These are phyloP conservation scores for Pangasius djambal DNA, from an alignment of 2,797 vertebrate genomes.

Conservation along the genomic window DNA sequence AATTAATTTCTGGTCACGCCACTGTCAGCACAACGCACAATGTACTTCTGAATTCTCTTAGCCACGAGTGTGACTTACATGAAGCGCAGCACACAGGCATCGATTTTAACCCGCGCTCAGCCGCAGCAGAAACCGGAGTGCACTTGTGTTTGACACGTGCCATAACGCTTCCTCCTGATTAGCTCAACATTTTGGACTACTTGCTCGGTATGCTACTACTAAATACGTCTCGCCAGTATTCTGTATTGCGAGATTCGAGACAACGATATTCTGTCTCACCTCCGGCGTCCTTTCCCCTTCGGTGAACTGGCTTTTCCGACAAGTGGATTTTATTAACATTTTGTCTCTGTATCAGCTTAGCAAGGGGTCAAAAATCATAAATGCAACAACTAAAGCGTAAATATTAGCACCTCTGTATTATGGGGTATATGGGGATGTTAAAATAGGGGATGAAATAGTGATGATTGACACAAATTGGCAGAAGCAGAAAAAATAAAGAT, in stretches of 20 bases:
- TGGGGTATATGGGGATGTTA: not conserved
- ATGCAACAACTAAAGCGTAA: not conserved
- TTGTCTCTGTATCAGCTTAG: not conserved
- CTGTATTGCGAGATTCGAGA: no score
- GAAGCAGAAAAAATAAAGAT: not conserved
- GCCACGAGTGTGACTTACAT: not conserved
- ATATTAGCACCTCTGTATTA: not conserved
- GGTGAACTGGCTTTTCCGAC: not conserved
- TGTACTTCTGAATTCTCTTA: not conserved
- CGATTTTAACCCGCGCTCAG: not conserved
- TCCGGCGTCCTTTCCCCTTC: not conserved
- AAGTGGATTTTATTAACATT: not conserved
- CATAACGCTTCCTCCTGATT: not conserved
- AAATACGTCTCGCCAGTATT: not conserved
- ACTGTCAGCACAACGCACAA: not conserved
- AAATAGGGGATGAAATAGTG: not conserved
- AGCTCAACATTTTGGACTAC: not conserved
- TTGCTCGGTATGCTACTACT: not conserved
- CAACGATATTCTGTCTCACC: not conserved
- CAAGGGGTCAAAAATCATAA: constrained; percentile 1
- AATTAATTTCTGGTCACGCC: not conserved
- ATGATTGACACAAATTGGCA: not conserved
- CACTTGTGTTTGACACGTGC: not conserved
- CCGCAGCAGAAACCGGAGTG: not conserved
- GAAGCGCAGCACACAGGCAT: not conserved